phyloP scores from a whole-genome alignment of 2,797 vertebrate genomes.

The Cryptoblepharus egeriae region DNA sequence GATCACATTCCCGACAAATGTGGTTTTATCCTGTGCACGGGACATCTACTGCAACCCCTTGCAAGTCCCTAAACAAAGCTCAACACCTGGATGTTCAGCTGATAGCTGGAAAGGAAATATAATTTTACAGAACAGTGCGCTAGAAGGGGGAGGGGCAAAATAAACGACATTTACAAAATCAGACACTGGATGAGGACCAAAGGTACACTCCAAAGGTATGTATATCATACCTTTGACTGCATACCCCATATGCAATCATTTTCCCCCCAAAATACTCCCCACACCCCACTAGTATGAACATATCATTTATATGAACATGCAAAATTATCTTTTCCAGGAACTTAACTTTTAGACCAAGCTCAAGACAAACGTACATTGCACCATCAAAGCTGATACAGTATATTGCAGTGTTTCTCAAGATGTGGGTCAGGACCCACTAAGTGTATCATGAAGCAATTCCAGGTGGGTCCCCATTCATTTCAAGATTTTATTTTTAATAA shows the following conservation, averaged over 20 bases:
- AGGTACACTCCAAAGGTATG: slow-evolving; percentile 31
- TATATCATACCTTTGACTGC: too few species aligned
- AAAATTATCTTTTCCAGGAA: slow-evolving; percentile 5
- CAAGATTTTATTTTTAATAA: too few species aligned
- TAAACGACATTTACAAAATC: background rate
- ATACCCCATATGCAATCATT: slow-evolving; percentile 29
- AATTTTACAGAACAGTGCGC: slow-evolving; percentile 45
- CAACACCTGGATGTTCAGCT: slow-evolving; percentile 57
- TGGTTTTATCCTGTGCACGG: slow-evolving; percentile 26
- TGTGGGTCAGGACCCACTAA: too few species aligned
- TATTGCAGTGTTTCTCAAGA: too few species aligned
- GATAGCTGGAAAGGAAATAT: slow-evolving; percentile 37
- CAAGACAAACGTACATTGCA: background rate
- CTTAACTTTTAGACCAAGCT: slow-evolving; percentile 30
- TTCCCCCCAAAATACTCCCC: too few species aligned
- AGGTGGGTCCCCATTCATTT: too few species aligned
- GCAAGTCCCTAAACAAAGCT: slow-evolving; percentile 50
- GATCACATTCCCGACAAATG: background rate
- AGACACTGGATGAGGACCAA: slow-evolving; percentile 32
- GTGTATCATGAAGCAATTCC: too few species aligned
- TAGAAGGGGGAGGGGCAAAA: slow-evolving; percentile 3
- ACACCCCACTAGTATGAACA: background rate
- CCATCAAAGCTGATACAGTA: slow-evolving; percentile 16
- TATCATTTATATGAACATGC: background rate
- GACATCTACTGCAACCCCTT: slow-evolving; percentile 45